phyloP scores from a whole-genome alignment of 2,888 invertebrate genomes.

The Lepetodrilus schrolli region DNA sequence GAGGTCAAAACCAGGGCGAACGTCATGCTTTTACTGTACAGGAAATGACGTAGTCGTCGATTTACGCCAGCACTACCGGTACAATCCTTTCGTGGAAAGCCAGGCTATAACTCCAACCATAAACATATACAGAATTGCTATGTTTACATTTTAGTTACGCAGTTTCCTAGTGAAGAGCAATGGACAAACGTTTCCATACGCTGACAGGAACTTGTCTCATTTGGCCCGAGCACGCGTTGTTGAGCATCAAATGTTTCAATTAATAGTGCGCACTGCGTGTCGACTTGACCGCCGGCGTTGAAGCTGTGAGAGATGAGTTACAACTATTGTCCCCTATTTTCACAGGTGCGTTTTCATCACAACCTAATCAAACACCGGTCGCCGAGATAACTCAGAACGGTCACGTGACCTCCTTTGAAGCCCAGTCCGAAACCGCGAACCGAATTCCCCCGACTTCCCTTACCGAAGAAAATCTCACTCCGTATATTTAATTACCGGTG shows the following conservation, averaged over 20 bases:
- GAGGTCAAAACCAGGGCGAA: no score
- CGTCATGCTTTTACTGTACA: no score
- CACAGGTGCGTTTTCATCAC: constrained; percentile 36
- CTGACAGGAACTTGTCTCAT: no score
- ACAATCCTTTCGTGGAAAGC: no score
- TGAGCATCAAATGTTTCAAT: constrained; percentile 8
- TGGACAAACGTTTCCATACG: no score
- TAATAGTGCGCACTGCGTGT: background rate
- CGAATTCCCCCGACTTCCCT: constrained; percentile 25
- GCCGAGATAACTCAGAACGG: constrained; percentile 11
- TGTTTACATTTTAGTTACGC: no score
- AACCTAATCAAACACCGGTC: constrained; percentile 35
- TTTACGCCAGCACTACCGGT: no score
- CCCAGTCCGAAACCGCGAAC: constrained; percentile 14
- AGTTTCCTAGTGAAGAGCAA: no score
- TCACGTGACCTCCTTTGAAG: constrained; percentile 35
- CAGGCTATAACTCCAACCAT: no score
- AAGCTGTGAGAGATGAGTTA: background rate
- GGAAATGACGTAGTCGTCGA: no score
- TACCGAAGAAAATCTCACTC: constrained; percentile 23
- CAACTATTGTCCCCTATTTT: constrained; percentile 32
- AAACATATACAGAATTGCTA: no score
- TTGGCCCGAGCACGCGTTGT: background rate
- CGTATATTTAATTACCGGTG: constrained; percentile 43
- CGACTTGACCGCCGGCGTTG: constrained; percentile 10